Base-by-base conservation (phyloP, 2,797 vertebrate species). In the Falco rusticolus region DNA sequence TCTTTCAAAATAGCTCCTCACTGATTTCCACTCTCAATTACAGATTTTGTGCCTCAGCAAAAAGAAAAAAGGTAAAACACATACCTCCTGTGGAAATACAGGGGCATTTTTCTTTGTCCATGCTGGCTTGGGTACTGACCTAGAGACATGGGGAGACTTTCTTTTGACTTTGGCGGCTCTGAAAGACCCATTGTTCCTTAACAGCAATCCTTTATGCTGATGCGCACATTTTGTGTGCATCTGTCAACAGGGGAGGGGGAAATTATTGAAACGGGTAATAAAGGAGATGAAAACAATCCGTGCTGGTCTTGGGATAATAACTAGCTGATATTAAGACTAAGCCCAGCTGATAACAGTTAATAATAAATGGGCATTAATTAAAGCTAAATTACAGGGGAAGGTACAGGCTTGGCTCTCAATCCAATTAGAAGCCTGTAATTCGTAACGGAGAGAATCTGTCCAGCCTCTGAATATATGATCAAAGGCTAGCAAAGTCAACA, bases 351-450 rank as follows among this genome's bases (percentile, higher is more conserved):
- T 93, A 96, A 94, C 76, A 64, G 87, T 91, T 92, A 85, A 92
- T 94, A 95, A 95, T 82, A 70, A 94, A 95, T 85, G 94, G 94
- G 53, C 90, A 79, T 93, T 97, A 96, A 96, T 97, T 96, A 97
- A 96, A 93, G 70, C 66, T 89, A 74, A 85, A 94, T 97, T 93
- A 82, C 65, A 94, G 83, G 66, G 93, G 89, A 95, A 93, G 84
- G 89, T 82, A 66, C 63, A 51, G 70, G 53, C 43, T 85, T 60
- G 72, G 76, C 63, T 90, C 85, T 79, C 87, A 11, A 71, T 92
- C 89, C 94, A 84, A 50, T 89, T 84, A 86, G 10, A 80, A 57
- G 19, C 39, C 88, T 64, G 74, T 66, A 63, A 84, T 91, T 95
- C 34, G 5, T 76, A 88, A 89, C 0, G 3, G 76, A 59, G 78